phyloP scores from a whole-genome alignment of 2,797 vertebrate genomes.

The Tinamus major region DNA sequence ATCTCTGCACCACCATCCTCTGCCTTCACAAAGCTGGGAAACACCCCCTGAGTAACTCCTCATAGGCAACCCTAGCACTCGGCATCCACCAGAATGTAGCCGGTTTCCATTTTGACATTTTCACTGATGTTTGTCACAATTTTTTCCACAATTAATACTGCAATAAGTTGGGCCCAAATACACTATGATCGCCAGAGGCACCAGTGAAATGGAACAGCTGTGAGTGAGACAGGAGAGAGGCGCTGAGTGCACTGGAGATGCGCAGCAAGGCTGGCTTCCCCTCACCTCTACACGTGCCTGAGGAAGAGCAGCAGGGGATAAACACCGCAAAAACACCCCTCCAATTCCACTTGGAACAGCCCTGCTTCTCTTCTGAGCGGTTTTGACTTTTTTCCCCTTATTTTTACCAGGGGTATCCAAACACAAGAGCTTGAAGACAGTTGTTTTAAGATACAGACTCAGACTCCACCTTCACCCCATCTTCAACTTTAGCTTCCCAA shows the following conservation, averaged over 20 bases:
- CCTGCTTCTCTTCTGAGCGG: rapidly evolving
- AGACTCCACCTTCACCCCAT: too few species aligned
- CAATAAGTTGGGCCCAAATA: neutral
- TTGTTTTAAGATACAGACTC: neutral
- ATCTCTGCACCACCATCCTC: too few species aligned
- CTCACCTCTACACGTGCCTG: rapidly evolving
- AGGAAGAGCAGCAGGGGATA: neutral
- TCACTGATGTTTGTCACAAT: too few species aligned
- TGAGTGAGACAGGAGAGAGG: neutral
- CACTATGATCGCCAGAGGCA: too few species aligned
- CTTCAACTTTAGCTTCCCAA: neutral
- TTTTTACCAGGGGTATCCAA: neutral
- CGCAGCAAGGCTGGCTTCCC: neutral
- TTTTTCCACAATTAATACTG: neutral
- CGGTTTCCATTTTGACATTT: neutral
- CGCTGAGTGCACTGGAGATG: neutral
- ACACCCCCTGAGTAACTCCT: neutral
- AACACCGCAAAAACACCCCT: neutral
- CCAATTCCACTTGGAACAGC: neutral
- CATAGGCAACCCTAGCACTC: neutral
- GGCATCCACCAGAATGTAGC: neutral
- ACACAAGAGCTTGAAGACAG: too few species aligned
- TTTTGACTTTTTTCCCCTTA: too few species aligned
- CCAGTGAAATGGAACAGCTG: neutral
- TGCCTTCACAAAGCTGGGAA: neutral